Evolutionary conservation across 2,888 invertebrate genomes (phyloP), one percentile per base, ranked within the genome.

Genomic region (Operophtera brumata): DNA sequence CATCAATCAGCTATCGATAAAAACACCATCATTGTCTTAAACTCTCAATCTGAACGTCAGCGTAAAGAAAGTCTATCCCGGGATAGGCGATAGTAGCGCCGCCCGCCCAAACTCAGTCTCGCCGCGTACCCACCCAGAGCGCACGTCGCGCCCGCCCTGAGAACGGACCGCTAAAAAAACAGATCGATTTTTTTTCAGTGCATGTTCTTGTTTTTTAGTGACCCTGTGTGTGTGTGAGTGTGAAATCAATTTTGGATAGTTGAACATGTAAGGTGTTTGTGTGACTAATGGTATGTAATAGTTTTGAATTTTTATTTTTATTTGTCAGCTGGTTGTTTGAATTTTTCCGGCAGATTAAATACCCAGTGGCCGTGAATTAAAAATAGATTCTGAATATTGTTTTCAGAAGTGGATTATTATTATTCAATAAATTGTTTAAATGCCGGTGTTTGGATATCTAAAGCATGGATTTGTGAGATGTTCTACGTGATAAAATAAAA

Each of bases 171-270:
- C 26, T 40, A 51, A 50, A 56, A 61, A 62, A 60, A 60, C 59
- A 60, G 37, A 65, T 65, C 62, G 65, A 65, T 65, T 65, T 59
- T 58, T 61, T 59, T 61, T 53, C 44, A 52, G 62, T 65, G 64
- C 49, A 46, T 46, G 39, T 47, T 48, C 45, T 59, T 61, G 62
- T 47, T 55, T 49, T 55, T 20, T 2, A 56, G 64, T 55, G 59
- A 57, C 20, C 46, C 26, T 54, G 58, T 61, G 57, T 57, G 57
- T 55, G 57, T 47, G 58, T 62, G 58, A 13, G 11, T 49, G 54
- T 49, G 54, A 13, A 10, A 37, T 48, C 28, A 41, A 46, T 26
- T 34, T 58, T 49, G 65, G 64, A 65, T 64, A 44, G 48, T 46
- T 30, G 39, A 44, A 34, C 30, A 56, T 45, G 50, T 54, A 49